These are phyloP conservation scores for Orchestia grillus DNA, from an alignment of 1,140 invertebrate genomes.

Conservation along the genomic window DNA sequence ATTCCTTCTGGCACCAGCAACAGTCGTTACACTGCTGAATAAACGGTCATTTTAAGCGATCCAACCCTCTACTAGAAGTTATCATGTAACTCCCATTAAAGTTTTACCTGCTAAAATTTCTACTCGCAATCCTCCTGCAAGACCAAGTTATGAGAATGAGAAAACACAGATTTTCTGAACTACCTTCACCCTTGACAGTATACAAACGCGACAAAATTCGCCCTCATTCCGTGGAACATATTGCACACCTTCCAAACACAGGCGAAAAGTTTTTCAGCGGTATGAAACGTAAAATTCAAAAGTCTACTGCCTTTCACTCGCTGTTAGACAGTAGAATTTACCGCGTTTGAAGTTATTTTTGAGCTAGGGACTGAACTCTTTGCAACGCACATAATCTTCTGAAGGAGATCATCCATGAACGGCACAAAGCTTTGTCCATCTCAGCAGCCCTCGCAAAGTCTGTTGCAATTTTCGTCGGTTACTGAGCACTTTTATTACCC, in stretches of 20 bases:
- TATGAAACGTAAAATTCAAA: background rate
- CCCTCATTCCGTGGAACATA: background rate
- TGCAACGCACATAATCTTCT: background rate
- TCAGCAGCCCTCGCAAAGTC: conserved; percentile 15
- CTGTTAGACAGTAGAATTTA: background rate
- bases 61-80: background rate
- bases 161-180: background rate
- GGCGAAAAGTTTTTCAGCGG: too few relatives aligned
- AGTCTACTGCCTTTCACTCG: background rate
- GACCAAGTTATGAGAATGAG: too few relatives aligned
- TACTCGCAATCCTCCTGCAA: too few relatives aligned
- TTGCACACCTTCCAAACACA: background rate
- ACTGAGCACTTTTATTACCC: conserved; percentile 30
- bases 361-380: background rate
- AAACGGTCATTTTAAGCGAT: background rate
- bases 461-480: conserved; percentile 37
- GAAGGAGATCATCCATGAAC: background rate
- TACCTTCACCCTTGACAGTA: background rate
- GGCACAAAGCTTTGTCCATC: conserved; percentile 42
- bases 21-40: too few relatives aligned
- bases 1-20: too few relatives aligned
- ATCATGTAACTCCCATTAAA: background rate
- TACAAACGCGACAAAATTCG: background rate
- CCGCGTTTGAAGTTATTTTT: conserved; percentile 3
- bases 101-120: too few relatives aligned